A percentile compares a stretch with the other conserved stretches of the same genome.
phyloP scores from a whole-genome alignment of 2,888 invertebrate species.

The Pachliopta kotzebuea region DNA sequence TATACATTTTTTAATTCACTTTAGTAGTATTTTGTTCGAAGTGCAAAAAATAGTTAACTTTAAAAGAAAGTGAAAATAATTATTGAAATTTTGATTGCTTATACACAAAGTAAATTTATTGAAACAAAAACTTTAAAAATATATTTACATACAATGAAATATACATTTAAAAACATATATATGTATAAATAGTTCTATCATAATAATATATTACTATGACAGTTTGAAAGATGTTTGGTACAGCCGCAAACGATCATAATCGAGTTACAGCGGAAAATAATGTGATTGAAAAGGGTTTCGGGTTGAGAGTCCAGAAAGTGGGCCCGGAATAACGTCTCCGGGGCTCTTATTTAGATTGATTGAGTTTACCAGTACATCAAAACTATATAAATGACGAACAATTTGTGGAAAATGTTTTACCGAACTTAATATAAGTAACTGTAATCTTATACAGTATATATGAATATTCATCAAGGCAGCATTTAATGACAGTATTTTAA shows the following conservation, averaged over 20 bases:
- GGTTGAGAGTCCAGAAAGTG: constrained; percentile 6
- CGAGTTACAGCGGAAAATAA: constrained; percentile 15
- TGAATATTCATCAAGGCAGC: no score
- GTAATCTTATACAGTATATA: not conserved
- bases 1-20: no score
- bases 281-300: constrained; percentile 16
- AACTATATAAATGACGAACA: constrained; percentile 1
- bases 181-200: no score
- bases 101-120: no score
- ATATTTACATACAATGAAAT: no score
- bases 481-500: no score
- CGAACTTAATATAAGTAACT: not conserved
- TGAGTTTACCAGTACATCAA: constrained; percentile 2
- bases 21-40: no score
- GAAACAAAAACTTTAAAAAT: no score
- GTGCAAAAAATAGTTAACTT: no score
- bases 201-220: not conserved
- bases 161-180: no score
- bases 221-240: not conserved
- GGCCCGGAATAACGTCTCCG: not conserved
- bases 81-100: no score
- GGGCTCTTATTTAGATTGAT: constrained; percentile 22
- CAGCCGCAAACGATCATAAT: constrained; percentile 10
- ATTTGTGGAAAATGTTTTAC: not conserved
- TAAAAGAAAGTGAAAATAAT: no score